phyloP scores from a whole-genome alignment of 2,888 invertebrate genomes.

The Brenthis daphne region DNA sequence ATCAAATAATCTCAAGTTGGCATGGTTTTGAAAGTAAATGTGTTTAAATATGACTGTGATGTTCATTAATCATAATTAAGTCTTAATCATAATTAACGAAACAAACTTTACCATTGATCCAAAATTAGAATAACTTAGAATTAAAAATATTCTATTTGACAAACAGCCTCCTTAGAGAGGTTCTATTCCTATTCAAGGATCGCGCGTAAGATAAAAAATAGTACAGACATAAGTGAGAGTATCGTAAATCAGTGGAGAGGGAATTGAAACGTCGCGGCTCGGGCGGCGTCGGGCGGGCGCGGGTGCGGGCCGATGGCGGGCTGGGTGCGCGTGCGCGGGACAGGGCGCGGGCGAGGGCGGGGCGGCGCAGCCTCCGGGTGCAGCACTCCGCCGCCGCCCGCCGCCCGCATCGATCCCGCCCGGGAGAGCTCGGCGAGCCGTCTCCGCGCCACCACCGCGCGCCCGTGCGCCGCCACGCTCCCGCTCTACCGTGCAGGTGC shows the following conservation, averaged over 20 bases:
- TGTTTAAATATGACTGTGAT: too few species aligned
- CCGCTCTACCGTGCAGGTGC: constrained; percentile 60
- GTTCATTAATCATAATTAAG: too few species aligned
- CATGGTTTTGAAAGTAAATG: too few species aligned
- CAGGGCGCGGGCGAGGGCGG: constrained; percentile 46
- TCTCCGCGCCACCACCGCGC: constrained; percentile 57
- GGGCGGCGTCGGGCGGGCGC: constrained; percentile 42
- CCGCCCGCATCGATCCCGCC: constrained; percentile 80
- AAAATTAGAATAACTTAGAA: not conserved
- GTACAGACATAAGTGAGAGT: constrained; percentile 46
- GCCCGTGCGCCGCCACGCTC: constrained; percentile 48
- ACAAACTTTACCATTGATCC: too few species aligned
- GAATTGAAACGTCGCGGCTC: constrained; percentile 65
- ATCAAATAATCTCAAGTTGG: too few species aligned
- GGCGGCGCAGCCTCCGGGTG: constrained; percentile 60
- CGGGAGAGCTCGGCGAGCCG: constrained; percentile 62
- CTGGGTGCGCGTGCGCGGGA: constrained; percentile 45
- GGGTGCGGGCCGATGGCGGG: constrained; percentile 33
- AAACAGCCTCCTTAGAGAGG: not conserved
- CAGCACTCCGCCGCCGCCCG: constrained; percentile 81
- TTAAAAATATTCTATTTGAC: not conserved
- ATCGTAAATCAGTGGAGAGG: constrained; percentile 70
- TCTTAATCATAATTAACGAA: too few species aligned
- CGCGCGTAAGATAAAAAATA: constrained; percentile 45
- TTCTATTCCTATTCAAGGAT: constrained; percentile 30